Conservation (phyloP, 2,113 vertebrate genomes). For the Ictalurus furcatus region DNA sequence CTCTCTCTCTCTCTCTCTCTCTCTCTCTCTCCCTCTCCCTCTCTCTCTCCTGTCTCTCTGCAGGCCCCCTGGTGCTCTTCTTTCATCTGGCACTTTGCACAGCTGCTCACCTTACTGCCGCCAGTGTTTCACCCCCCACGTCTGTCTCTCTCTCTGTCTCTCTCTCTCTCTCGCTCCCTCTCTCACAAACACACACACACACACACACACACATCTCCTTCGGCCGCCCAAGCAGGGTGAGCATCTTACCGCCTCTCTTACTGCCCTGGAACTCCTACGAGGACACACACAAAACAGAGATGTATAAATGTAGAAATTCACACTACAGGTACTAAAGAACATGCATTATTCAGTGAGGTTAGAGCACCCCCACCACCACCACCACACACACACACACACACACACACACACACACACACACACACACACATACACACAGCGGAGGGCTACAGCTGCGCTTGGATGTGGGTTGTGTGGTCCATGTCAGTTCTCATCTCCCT, state of each 20-base stretch:
- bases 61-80: slow-evolving; percentile 64
- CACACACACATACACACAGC: slow-evolving; percentile 21
- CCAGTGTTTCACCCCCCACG: slow-evolving; percentile 65
- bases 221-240: neutral
- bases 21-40: neutral
- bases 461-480: slow-evolving; percentile 50
- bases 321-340: slow-evolving; percentile 44
- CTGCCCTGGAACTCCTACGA: slow-evolving; percentile 57
- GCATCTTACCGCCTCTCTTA: slow-evolving; percentile 6
- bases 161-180: too few relatives aligned
- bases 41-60: slow-evolving; percentile 14
- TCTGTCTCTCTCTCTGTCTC: neutral
- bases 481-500: slow-evolving; percentile 47
- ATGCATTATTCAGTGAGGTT: slow-evolving; percentile 58
- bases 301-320: slow-evolving; percentile 28
- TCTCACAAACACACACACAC: slow-evolving; percentile 1
- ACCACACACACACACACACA: neutral
- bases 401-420: slow-evolving; percentile 14
- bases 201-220: neutral
- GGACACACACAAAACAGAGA: slow-evolving; percentile 30
- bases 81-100: slow-evolving; percentile 70
- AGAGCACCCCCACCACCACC: neutral
- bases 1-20: neutral
- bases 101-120: slow-evolving; percentile 76
- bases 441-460: slow-evolving; percentile 39